Evolutionary conservation across 1,140 invertebrate species (phyloP).

Genomic region (Trichonephila clavata): DNA sequence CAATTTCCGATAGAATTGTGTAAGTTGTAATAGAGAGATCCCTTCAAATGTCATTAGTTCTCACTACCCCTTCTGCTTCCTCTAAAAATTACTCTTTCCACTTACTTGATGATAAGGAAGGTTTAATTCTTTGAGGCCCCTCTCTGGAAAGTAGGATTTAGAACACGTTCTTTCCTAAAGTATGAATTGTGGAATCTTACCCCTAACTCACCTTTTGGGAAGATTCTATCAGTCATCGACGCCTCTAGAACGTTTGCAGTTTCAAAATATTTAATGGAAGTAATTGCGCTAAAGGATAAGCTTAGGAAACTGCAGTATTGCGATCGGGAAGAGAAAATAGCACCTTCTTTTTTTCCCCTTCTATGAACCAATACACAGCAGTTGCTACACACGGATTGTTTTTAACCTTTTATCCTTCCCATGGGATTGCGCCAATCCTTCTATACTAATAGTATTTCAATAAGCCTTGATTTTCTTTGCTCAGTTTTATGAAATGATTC

Average conservation of each 20-base stretch:
- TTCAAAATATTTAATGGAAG: background rate
- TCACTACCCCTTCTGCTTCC: background rate
- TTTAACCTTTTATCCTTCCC: no score
- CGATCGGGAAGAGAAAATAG: background rate
- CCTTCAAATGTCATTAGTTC: background rate
- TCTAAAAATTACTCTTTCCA: background rate
- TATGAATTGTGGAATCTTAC: background rate
- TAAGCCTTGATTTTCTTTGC: no score
- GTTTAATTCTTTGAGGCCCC: background rate
- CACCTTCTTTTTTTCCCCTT: background rate
- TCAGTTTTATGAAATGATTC: no score
- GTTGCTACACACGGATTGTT: no score
- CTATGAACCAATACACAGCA: no score
- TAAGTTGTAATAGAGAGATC: background rate
- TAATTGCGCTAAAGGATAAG: background rate
- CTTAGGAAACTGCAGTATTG: background rate
- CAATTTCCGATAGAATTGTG: background rate
- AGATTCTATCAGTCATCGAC: constrained; percentile 1
- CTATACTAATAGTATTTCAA: no score
- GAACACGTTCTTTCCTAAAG: background rate
- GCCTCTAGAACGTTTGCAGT: background rate
- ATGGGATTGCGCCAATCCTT: no score
- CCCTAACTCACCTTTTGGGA: background rate
- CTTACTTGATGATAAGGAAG: background rate
- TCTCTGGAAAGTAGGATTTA: background rate